Percentiles rank a stretch among this genome's conserved stretches.
phyloP scores from a whole-genome alignment of 2,797 vertebrate genomes.

The Syngnathus rostellatus region DNA sequence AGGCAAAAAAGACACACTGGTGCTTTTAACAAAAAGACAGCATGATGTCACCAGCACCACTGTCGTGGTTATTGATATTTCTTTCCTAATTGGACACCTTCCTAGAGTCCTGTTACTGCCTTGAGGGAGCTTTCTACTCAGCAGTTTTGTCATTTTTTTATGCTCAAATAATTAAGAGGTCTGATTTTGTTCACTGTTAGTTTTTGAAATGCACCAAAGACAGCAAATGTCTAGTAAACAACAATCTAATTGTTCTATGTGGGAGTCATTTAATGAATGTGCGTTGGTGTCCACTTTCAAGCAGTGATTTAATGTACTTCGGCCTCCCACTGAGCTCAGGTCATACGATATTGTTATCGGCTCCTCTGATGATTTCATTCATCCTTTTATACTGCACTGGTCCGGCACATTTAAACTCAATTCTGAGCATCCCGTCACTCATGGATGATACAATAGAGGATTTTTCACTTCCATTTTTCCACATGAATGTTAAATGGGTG shows the following conservation, averaged over 20 bases:
- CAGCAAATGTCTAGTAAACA: constrained; percentile 30
- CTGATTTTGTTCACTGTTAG: constrained; percentile 31
- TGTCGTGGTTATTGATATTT: not conserved
- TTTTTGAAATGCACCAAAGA: constrained; percentile 25
- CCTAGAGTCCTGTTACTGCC: not conserved
- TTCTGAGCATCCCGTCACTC: constrained; percentile 40
- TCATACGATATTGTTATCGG: constrained; percentile 40
- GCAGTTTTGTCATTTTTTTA: not conserved
- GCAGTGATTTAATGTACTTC: constrained; percentile 39
- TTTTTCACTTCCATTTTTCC: constrained; percentile 40
- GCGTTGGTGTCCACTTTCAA: constrained; percentile 46
- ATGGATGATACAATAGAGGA: constrained; percentile 22
- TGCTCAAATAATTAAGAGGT: not conserved
- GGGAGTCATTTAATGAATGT: constrained; percentile 40
- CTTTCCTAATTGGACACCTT: not conserved
- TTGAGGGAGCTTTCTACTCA: not conserved
- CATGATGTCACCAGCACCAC: not conserved
- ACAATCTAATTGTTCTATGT: constrained; percentile 2
- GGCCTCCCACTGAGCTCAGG: constrained; percentile 36
- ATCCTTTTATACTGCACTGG: constrained; percentile 36
- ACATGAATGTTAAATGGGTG: constrained; percentile 9
- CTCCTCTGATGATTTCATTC: constrained; percentile 45
- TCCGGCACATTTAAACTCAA: constrained; percentile 19
- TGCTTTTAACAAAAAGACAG: constrained; percentile 22
- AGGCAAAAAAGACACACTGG: constrained; percentile 25